Evolutionary conservation across 1,140 invertebrate genomes (phyloP).

Genomic region (Euura lappo): DNA sequence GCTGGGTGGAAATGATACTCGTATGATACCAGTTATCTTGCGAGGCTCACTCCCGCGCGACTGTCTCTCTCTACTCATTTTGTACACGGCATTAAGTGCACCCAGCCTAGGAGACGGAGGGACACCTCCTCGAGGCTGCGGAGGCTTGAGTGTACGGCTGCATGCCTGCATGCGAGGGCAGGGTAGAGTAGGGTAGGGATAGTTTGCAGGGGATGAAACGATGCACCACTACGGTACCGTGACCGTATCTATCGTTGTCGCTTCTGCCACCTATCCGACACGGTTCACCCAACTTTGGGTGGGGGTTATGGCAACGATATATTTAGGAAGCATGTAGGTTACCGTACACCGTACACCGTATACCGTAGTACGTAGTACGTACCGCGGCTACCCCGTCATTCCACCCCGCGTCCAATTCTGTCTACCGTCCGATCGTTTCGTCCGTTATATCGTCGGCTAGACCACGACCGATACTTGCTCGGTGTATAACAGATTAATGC

Average conservation of each 20-base stretch:
- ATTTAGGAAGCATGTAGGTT: constrained; percentile 45
- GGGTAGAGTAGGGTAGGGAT: not conserved
- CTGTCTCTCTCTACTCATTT: not conserved
- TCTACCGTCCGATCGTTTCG: constrained; percentile 21
- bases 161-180: no score
- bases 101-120: not conserved
- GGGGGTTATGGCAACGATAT: constrained; percentile 43
- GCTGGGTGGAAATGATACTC: constrained; percentile 26
- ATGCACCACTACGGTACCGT: not conserved
- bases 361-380: not conserved
- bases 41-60: constrained; percentile 9
- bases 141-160: no score
- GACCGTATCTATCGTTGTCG: not conserved
- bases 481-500: constrained; percentile 45
- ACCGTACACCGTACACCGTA: constrained; percentile 24
- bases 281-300: not conserved
- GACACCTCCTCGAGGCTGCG: not conserved
- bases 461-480: constrained; percentile 21
- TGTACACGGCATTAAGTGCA: not conserved
- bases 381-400: not conserved
- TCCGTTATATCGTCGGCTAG: constrained; percentile 9
- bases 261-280: not conserved
- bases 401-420: constrained; percentile 17
- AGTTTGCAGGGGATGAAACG: not conserved
- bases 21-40: constrained; percentile 26